Percentiles rank a stretch among this genome's conserved stretches.
phyloP scores from a whole-genome alignment of 2,888 invertebrate species.

The Epirrhoe tristata region DNA sequence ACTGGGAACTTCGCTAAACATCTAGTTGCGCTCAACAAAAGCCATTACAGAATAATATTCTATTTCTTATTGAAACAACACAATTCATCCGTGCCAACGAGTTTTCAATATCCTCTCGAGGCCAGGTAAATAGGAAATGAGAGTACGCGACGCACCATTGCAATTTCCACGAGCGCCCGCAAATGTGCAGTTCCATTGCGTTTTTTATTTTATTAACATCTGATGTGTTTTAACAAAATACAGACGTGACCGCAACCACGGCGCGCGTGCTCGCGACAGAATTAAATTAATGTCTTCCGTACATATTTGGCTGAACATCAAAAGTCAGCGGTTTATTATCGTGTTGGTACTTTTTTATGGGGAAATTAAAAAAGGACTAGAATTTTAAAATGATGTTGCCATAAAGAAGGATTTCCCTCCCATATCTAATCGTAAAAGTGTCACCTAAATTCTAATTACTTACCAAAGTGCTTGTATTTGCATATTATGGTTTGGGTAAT shows the following conservation, averaged over 20 bases:
- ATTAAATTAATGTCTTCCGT: slow-evolving; percentile 38
- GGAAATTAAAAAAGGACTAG: slow-evolving; percentile 26
- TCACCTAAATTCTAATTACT: slow-evolving; percentile 32
- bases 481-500: slow-evolving; percentile 29
- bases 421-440: slow-evolving; percentile 27
- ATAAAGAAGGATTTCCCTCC: slow-evolving; percentile 28
- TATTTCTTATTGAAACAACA: slow-evolving; percentile 15
- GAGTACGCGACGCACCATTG: slow-evolving; percentile 9
- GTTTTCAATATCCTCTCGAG: slow-evolving; percentile 32
- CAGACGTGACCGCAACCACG: slow-evolving; percentile 36
- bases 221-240: slow-evolving; percentile 33
- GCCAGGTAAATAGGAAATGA: slow-evolving; percentile 32
- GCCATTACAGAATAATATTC: slow-evolving; percentile 13
- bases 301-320: slow-evolving; percentile 45
- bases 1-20: background rate
- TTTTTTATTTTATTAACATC: slow-evolving; percentile 28
- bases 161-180: slow-evolving; percentile 28
- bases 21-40: slow-evolving; percentile 6
- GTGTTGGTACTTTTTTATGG: slow-evolving; percentile 27
- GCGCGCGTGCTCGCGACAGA: slow-evolving; percentile 39
- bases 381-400: slow-evolving; percentile 26
- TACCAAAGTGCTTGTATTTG: slow-evolving; percentile 19
- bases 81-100: slow-evolving; percentile 4
- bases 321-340: slow-evolving; percentile 40
- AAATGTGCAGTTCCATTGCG: slow-evolving; percentile 25